Base-by-base conservation (phyloP, 2,888 invertebrate genomes). In the Seladonia tumulorum region DNA sequence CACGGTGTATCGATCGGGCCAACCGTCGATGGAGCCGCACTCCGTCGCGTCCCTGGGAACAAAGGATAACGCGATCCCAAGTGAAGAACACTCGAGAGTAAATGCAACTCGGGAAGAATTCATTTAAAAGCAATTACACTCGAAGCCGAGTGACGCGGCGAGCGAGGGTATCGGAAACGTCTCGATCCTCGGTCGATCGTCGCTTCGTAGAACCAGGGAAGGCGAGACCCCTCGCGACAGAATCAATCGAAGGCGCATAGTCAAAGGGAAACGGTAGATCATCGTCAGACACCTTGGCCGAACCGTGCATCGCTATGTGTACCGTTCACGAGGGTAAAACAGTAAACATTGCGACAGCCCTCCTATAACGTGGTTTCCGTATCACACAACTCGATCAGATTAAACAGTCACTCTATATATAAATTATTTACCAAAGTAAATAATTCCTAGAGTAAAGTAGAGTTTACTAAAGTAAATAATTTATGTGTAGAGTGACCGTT, bases 1-100 rank as follows among this genome's bases (percentile, higher is more conserved):
- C 71, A 78, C 83, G n/a, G 78, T 45, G 29, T 42, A 83, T 83
- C 74, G 84, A 85, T 78, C 74, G 25, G 7, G 18, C 18, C 16
- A 29, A 35, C n/a, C 22, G 42, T 60, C 74, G 35, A 78, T 25
- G 49, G 22, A 1, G 53, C 16, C 35, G 22, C 22, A 12, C 76
- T 39, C 47, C 45, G n/a, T 29, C 29, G 18, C 63, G 16, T 63
- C 63, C 63, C 14, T 22, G 10, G 1, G 53, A 71, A 84, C 78
- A 78, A 84, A 84, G 83, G 78, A 74, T 74, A 82, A 78, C 39
- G 70, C 74, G 74, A 83, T 81, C 29, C 68, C 57, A n/a, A 35
- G 68, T 22, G 16, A 18, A 74, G 83, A 35, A 63, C 75, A 25
- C 70, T 82, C 14, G 63, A 42, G 35, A 39, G 42, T 71, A 82